Base-by-base conservation (phyloP, 2,113 vertebrate genomes). In the Myotis davidii region DNA sequence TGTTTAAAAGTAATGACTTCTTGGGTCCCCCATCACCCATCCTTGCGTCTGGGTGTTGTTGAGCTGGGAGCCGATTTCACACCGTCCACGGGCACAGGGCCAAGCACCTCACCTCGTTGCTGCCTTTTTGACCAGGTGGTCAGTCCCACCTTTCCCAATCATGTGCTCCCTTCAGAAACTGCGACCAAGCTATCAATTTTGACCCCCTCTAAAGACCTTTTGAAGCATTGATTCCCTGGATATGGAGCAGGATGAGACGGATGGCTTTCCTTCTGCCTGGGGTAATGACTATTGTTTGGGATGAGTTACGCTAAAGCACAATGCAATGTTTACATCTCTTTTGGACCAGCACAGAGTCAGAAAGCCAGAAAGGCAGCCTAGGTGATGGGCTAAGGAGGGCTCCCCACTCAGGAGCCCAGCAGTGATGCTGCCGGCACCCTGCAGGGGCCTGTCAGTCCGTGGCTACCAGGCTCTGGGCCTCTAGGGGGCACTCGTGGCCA, bases 141-240 rank as follows among this genome's bases (percentile, higher is more conserved):
- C 79, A 76, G 93, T 96, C 52, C 59, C 90, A 42, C 69, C 86
- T 77, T 0, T 64, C 96, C 73, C 73, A 61, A 0, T 56, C 83
- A 50, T 96, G 89, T 97, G 76, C 90, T 88, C 89, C 93, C 79
- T 96, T 88, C 96, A 91, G 2, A 93, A 82, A 45, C 20, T 81
- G 59, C 48, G 88, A 78, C 91, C 76, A 45, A 74, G 69, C 34
- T 92, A 14, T 72, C 82, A 61, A 2, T 42, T 78, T 69, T 95
- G 73, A 34, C 23, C 54, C 29, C 13, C 69, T 82, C 78, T 45
- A 42, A 42, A 54, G 12, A 56, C 12, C 11, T 54, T 65, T 48
- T 50, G 6, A 9, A 76, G 37, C 67, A 23, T 59, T 56, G 10
- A 11, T 84, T 93, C 23, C 88, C 76, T 54, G 39, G 82, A 29